Conservation (phyloP, 2,888 invertebrate genomes). For the Eristalis intricaria region DNA sequence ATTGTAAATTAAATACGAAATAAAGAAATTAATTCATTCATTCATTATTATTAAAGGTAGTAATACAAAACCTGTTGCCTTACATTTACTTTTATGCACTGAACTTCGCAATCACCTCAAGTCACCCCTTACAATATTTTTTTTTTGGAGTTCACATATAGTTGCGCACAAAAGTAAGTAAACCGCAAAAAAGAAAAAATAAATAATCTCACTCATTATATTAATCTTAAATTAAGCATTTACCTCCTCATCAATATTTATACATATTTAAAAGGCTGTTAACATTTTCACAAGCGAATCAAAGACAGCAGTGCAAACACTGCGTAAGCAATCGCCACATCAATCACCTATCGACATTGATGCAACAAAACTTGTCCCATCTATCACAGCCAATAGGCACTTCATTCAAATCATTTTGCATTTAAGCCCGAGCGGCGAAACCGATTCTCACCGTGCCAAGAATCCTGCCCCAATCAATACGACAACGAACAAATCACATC, state of each 20-base stretch:
- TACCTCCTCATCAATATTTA: not conserved
- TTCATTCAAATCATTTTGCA: slow-evolving; percentile 44
- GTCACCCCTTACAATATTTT: no score
- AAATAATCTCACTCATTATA: not conserved
- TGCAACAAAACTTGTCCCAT: slow-evolving; percentile 58
- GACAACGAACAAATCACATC: slow-evolving; percentile 70
- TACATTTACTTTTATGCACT: no score
- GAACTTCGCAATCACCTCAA: no score
- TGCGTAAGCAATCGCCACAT: slow-evolving; percentile 34
- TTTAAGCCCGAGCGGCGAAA: slow-evolving; percentile 43
- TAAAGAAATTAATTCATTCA: no score
- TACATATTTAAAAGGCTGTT: not conserved
- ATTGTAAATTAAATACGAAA: no score
- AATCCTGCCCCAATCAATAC: slow-evolving; percentile 49
- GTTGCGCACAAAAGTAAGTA: no score
- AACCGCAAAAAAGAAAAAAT: no score
- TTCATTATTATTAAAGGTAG: no score
- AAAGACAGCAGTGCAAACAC: slow-evolving; percentile 10
- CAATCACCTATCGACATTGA: slow-evolving; percentile 52
- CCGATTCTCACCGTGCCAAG: slow-evolving; percentile 29
- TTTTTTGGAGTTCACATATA: no score
- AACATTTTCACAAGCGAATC: not conserved
- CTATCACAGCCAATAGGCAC: slow-evolving; percentile 49
- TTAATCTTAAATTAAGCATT: not conserved
- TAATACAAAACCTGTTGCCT: no score